Percentiles rank a stretch among this genome's conserved stretches.
phyloP scores from a whole-genome alignment of 2,113 vertebrate genomes.

The Reinhardtius hippoglossoides region DNA sequence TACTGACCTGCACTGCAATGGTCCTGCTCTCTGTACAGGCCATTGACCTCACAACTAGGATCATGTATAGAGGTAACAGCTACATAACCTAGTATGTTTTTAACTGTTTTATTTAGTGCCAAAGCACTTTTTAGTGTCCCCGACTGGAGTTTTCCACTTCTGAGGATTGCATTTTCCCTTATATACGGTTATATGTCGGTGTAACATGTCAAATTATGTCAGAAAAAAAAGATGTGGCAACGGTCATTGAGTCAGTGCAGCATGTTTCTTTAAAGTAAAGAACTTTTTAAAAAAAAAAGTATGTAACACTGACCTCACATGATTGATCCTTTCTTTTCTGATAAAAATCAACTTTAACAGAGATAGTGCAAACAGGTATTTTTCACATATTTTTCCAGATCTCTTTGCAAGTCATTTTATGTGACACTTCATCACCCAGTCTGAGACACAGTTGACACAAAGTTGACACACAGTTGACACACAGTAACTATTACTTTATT shows the following conservation, averaged over 20 bases:
- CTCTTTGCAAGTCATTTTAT: not conserved
- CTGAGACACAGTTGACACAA: not conserved
- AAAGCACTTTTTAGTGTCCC: constrained; percentile 47
- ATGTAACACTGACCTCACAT: not conserved
- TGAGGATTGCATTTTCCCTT: not conserved
- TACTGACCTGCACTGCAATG: constrained; percentile 50
- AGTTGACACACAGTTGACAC: constrained; percentile 5
- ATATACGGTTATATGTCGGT: not conserved
- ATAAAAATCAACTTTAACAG: not conserved
- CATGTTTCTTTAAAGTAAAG: not conserved
- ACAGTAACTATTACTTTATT: not conserved
- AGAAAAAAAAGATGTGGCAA: not conserved
- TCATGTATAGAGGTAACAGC: constrained; percentile 32
- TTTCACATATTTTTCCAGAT: constrained; percentile 3
- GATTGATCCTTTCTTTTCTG: not conserved
- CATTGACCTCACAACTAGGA: constrained; percentile 25
- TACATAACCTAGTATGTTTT: constrained; percentile 13
- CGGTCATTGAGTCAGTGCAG: not conserved
- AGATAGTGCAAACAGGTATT: not conserved
- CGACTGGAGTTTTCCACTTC: not conserved
- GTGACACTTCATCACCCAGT: not conserved
- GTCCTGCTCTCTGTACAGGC: constrained; percentile 24
- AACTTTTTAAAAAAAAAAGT: no score
- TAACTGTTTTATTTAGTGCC: constrained; percentile 43
- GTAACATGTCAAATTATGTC: not conserved